Evolutionary conservation across 1,140 invertebrate species (phyloP), one percentile per base, ranked within the genome.

Genomic region (Oscheius sp.): DNA sequence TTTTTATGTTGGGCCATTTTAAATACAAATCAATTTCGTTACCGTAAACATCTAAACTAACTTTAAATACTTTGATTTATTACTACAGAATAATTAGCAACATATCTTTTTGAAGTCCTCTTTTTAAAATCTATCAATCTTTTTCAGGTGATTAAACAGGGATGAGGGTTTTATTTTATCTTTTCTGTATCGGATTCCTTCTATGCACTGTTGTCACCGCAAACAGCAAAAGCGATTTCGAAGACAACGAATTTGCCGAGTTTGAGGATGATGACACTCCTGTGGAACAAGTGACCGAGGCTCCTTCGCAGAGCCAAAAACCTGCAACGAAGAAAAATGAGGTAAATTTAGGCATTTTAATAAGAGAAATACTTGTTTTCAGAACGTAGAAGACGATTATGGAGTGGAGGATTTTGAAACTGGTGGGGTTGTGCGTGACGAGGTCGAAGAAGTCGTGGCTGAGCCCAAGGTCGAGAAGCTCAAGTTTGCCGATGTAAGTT

Each of bases 211-310:
- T n/a, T n/a, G n/a, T n/a, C n/a, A n/a, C n/a, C n/a, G n/a, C n/a
- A 10, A 28, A 32, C 34, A 4, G 31, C 4, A 15, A 13, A n/a
- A n/a, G 3, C 31, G 32, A 18, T 10, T n/a, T 68, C 34, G 90
- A 91, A 77, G 93, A 95, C 83, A 94, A 94, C 88, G 94, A 96
- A 80, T 97, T 96, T 88, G 93, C 93, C 1, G 94, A 96, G 85
- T 97, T 96, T 87, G 94, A 96, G 86, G 63, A 65, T 65, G 34
- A 13, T 2, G 70, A 66, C 15, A 38, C 3, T 32, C 13, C 31
- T 1, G 36, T 55, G 35, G 36, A 42, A 13, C 20, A 29, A 18
- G 59, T 36, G 1, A 32, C 67, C 7, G 20, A 36, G 1, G 10
- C 20, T 0, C 1, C 52, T 4, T 10, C 20, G 20, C 49, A 68